phyloP scores from a whole-genome alignment of 2,113 vertebrate species.

The Ictalurus furcatus region DNA sequence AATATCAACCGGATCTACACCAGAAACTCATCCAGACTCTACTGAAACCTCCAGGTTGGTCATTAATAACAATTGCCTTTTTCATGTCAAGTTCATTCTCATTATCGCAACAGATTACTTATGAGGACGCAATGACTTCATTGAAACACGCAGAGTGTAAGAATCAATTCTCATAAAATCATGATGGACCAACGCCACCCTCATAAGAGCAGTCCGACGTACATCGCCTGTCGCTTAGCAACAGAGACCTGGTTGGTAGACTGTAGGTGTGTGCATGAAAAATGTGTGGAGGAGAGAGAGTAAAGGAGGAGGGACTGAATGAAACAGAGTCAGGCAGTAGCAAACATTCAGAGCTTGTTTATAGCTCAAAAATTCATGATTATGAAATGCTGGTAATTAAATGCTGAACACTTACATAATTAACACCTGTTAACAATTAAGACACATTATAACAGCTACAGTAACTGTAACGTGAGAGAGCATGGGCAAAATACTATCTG shows the following conservation, averaged over 20 bases:
- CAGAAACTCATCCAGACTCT: background rate
- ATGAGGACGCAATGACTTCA: conserved; percentile 7
- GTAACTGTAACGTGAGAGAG: background rate
- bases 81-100: conserved; percentile 1
- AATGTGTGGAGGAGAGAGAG: conserved; percentile 62
- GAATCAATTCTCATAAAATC: conserved; percentile 60
- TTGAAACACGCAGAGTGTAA: background rate
- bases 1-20: conserved; percentile 11
- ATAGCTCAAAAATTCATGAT: conserved; percentile 34
- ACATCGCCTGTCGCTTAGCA: conserved; percentile 76
- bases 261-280: conserved; percentile 73
- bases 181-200: conserved; percentile 73
- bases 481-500: background rate
- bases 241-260: conserved; percentile 78
- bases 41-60: background rate
- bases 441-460: conserved; percentile 5
- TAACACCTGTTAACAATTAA: conserved; percentile 36
- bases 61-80: background rate
- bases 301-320: conserved; percentile 24
- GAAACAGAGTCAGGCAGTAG: conserved; percentile 41
- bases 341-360: conserved; percentile 36
- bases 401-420: conserved; percentile 30
- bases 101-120: background rate
- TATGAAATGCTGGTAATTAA: conserved; percentile 40
- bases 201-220: conserved; percentile 73